These are phyloP conservation scores for Leptestheria dahalacensis DNA, from an alignment of 1,140 invertebrate genomes.

Conservation along the genomic window DNA sequence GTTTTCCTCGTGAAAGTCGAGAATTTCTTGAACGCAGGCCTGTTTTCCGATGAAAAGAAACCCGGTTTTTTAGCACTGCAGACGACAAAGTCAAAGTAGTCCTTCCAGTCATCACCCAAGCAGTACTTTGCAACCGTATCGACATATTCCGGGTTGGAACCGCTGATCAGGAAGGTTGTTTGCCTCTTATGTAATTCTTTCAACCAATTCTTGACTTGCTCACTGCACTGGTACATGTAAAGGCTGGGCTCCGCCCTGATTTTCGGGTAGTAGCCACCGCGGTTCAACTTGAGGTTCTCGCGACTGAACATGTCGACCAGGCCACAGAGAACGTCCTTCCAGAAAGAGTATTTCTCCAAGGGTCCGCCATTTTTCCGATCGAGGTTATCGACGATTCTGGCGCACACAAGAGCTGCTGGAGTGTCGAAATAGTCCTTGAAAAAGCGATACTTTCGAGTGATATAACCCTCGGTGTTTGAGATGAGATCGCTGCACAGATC, in stretches of 20 bases:
- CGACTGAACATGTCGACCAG: constrained; percentile 42
- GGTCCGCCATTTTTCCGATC: constrained; percentile 36
- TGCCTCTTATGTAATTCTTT: constrained; percentile 37
- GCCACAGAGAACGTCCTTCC: constrained; percentile 46
- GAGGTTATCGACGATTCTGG: constrained; percentile 49
- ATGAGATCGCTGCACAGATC: constrained; percentile 38
- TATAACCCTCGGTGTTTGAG: constrained; percentile 42
- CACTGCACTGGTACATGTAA: constrained; percentile 44
- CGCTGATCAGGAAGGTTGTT: constrained; percentile 54
- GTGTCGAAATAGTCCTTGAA: constrained; percentile 64
- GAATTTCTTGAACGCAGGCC: constrained; percentile 37
- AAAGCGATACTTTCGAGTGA: constrained; percentile 41
- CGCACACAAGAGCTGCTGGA: constrained; percentile 47
- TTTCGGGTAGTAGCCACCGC: constrained; percentile 43
- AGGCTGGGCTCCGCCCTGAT: constrained; percentile 44
- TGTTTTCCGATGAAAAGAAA: constrained; percentile 45
- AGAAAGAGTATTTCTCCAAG: constrained; percentile 39
- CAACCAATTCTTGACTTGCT: constrained; percentile 46
- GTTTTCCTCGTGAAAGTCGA: constrained; percentile 13
- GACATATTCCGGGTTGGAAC: constrained; percentile 58
- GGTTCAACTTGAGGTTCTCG: constrained; percentile 38
- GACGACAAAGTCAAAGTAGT: constrained; percentile 53
- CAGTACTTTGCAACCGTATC: constrained; percentile 43
- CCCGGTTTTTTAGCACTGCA: constrained; percentile 60
- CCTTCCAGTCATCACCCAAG: constrained; percentile 50